Evolutionary conservation across 2,797 vertebrate species (phyloP), one percentile per base, ranked within the genome.

Genomic region (Gephyroberyx darwinii): DNA sequence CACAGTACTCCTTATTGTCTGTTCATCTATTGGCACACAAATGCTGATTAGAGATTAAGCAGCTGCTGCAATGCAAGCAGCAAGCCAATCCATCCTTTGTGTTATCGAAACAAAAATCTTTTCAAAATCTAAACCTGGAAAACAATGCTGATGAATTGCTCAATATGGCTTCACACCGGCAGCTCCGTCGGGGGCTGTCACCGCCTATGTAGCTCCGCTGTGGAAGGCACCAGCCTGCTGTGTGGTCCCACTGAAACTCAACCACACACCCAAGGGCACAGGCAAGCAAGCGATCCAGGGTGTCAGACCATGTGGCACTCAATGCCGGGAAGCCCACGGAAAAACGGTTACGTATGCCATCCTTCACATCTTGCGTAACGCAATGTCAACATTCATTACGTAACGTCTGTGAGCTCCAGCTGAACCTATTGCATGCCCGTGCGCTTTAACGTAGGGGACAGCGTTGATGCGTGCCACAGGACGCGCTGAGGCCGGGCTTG

Each of bases 371-470:
- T 68, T 65, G 14, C 30, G 54, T 53, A 69, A 68, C 45, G 52
- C 69, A 81, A 81, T 59, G 83, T 84, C 84, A 79, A 83, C 79
- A 82, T 69, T 85, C 74, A 84, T 86, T 80, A 84, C 33, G 19
- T 65, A 26, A 74, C 82, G 74, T 71, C 78, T 87, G 88, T 87
- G 53, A 77, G 67, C 74, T 61, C 62, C 3, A 20, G 62, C 35
- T 79, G 71, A 74, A 63, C 76, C 70, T 19, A 68, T 68, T 55
- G 56, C 56, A 61, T 61, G 62, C 61, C 57, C 45, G 52, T 69
- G 43, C 65, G 78, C 53, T 85, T 81, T 69, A 74, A 71, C 71
- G 65, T 22, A 20, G 52, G 31, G 66, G 3, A 47, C 65, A 20
- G 72, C 19, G 17, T 59, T 35, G 58, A 60, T 68, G 39, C 65